A percentile compares a stretch with the other conserved stretches of the same genome.
Conservation (phyloP, 2,113 vertebrate species). For the Cynopterus brachyotis region DNA sequence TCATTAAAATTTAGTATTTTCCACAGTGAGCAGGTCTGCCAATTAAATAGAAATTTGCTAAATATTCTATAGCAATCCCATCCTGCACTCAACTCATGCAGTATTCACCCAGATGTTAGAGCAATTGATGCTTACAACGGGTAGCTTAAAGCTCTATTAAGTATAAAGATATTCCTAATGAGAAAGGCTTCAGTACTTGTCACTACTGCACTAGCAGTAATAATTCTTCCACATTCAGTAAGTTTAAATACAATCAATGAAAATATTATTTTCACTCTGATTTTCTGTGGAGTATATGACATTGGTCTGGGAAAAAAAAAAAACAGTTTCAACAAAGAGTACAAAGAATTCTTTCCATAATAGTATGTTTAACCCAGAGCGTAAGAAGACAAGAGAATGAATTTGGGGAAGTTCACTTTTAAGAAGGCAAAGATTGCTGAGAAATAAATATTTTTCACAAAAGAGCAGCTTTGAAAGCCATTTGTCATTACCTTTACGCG, state of each 20-base stretch:
- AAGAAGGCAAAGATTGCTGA: neutral
- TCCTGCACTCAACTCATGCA: slow-evolving; percentile 68
- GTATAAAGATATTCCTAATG: slow-evolving; percentile 72
- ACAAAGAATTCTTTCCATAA: neutral
- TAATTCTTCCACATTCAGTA: slow-evolving; percentile 74
- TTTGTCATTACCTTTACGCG: slow-evolving; percentile 88
- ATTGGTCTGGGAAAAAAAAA: slow-evolving; percentile 65
- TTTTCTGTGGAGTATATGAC: neutral
- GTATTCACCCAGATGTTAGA: slow-evolving; percentile 80
- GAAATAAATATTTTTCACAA: neutral
- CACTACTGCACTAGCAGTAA: slow-evolving; percentile 63
- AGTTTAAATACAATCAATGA: slow-evolving; percentile 71
- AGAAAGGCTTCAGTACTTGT: slow-evolving; percentile 75
- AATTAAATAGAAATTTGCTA: slow-evolving; percentile 78
- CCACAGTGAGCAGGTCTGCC: slow-evolving; percentile 65
- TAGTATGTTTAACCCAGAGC: neutral
- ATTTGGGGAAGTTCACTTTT: neutral
- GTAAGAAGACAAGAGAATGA: neutral
- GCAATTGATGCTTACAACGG: slow-evolving; percentile 76
- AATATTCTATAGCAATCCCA: slow-evolving; percentile 55
- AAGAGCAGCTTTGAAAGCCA: neutral
- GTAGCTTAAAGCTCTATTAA: slow-evolving; percentile 76
- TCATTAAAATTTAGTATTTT: slow-evolving; percentile 77
- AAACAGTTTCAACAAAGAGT: slow-evolving; percentile 48
- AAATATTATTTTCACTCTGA: slow-evolving; percentile 66